A percentile compares a stretch with the other conserved stretches of the same genome.
Conservation (phyloP, 2,113 vertebrate species). For the Mustela lutreola region DNA sequence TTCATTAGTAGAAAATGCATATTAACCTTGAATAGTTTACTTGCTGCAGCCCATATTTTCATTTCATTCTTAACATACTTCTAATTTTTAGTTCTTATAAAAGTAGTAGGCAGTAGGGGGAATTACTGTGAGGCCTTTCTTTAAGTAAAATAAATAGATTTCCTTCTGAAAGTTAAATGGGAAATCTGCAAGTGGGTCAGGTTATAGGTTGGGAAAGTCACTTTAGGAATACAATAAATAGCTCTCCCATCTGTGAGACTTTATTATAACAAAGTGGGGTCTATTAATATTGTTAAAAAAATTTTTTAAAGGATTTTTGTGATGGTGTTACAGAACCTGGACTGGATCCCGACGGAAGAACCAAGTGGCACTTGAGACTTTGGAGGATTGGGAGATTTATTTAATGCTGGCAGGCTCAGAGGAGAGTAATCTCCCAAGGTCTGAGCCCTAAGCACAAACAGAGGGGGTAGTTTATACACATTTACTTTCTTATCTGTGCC, state of each 20-base stretch:
- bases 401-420: too few species aligned
- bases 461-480: too few species aligned
- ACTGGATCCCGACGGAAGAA: too few species aligned
- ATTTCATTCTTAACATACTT: not conserved
- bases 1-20: not conserved
- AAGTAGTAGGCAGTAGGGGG: not conserved
- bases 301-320: not conserved
- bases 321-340: too few species aligned
- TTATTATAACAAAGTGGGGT: not conserved
- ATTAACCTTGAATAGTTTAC: not conserved
- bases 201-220: not conserved
- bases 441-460: too few species aligned
- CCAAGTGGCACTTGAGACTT: too few species aligned
- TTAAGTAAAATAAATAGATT: not conserved
- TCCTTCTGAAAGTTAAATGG: constrained; percentile 15
- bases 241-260: not conserved
- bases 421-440: too few species aligned
- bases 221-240: not conserved
- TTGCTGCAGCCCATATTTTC: not conserved
- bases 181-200: not conserved
- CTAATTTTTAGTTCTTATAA: constrained; percentile 14
- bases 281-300: not conserved
- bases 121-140: not conserved
- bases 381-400: too few species aligned
- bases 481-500: too few species aligned